Evolutionary conservation across 2,888 invertebrate genomes (phyloP), one percentile per base, ranked within the genome.

Genomic region (Agelastica alni): DNA sequence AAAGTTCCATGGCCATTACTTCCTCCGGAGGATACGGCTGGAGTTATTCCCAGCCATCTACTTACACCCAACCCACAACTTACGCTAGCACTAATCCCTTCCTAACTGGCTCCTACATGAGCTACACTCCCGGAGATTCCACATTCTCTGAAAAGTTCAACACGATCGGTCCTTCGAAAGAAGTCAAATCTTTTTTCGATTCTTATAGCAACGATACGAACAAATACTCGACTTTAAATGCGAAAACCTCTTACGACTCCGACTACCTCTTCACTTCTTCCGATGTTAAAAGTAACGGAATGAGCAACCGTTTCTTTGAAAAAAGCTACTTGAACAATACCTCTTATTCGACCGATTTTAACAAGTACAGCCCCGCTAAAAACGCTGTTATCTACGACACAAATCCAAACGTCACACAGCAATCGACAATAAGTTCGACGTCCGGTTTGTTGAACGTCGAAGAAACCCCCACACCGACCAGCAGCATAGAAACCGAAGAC

Each of bases 71-170:
- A 59, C 75, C 76, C 3, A 72, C 75, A 2, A 76, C 76, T 6
- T 78, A 77, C 57, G 76, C 75, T n/a, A 78, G 78, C 57, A 85
- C 85, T 41, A 85, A 85, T 75, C 85, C 85, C 51, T 85, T 85
- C 75, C 75, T 85, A 67, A 77, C 77, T 2, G 78, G 77, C 1
- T 76, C 77, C 6, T 78, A 77, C 57, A 62, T 77, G 64, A 74
- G 74, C 51, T 77, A 77, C 60, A 71, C 68, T 16, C 70, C 76
- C 0, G 67, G 66, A 10, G 70, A 72, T 12, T 60, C 51, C 42
- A 67, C 60, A 43, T 65, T 63, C 17, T 64, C 66, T 30, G 74
- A 75, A 22, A 77, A 77, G 62, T 77, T 72, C 58, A 75, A 74
- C 62, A 76, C 76, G 0, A 75, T 76, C 20, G 71, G 74, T 5